phyloP scores from a whole-genome alignment of 2,888 invertebrate genomes.

The Tetramorium bicarinatum region DNA sequence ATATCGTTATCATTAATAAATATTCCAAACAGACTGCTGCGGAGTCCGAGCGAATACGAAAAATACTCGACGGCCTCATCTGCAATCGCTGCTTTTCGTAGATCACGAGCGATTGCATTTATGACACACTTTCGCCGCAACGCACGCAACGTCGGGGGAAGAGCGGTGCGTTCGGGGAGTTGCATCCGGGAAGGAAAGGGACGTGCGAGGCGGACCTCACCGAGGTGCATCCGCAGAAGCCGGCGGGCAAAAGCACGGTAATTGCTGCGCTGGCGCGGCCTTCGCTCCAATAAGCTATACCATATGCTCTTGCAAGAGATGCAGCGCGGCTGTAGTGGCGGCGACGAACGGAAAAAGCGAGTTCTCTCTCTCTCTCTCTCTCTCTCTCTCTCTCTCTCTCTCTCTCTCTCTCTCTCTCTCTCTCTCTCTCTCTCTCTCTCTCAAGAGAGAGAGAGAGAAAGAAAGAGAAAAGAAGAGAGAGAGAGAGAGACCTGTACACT shows the following conservation, averaged over 20 bases:
- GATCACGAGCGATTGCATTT: slow-evolving; percentile 12
- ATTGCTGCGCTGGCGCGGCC: slow-evolving; percentile 80
- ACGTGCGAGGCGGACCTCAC: slow-evolving; percentile 61
- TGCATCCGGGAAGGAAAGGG: slow-evolving; percentile 21
- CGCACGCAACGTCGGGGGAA: not conserved
- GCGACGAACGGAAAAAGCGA: slow-evolving; percentile 45
- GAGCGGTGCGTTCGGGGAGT: slow-evolving; percentile 4
- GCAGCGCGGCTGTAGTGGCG: slow-evolving; percentile 42
- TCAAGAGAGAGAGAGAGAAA: slow-evolving; percentile 9
- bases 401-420: not conserved
- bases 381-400: not conserved
- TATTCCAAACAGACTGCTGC: not conserved
- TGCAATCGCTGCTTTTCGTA: slow-evolving; percentile 12
- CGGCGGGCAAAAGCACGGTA: slow-evolving; percentile 81
- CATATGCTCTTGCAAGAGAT: slow-evolving; percentile 71
- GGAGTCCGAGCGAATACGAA: not conserved
- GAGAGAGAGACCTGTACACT: slow-evolving; percentile 19
- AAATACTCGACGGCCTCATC: not conserved
- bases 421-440: not conserved
- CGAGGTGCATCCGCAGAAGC: slow-evolving; percentile 76
- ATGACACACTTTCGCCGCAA: slow-evolving; percentile 41
- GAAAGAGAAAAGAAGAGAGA: not conserved
- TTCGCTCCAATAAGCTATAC: slow-evolving; percentile 79
- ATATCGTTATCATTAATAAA: not conserved
- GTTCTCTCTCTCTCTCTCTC: not conserved